A percentile compares a stretch with the other conserved stretches of the same genome.
These are phyloP conservation scores for Gobiocypris rarus DNA, from an alignment of 2,113 vertebrate genomes.

Conservation along the genomic window DNA sequence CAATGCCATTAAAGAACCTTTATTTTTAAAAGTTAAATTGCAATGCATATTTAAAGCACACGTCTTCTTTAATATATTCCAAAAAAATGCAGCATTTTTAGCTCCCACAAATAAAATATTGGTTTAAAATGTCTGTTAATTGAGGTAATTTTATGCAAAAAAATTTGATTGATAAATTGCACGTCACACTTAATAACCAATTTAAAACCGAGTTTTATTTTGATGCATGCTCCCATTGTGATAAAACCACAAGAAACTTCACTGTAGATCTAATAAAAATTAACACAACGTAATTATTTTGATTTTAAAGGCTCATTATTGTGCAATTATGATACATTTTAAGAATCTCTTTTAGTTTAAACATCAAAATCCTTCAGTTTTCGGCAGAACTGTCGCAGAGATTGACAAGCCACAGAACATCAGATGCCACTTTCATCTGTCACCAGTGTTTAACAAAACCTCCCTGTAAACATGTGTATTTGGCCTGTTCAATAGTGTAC, in stretches of 20 bases:
- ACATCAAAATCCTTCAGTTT: not conserved
- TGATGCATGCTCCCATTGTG: not conserved
- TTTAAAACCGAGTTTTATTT: not conserved
- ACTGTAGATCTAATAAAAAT: not conserved
- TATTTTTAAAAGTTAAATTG: not conserved
- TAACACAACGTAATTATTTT: no score
- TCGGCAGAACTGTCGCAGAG: not conserved
- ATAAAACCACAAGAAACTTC: not conserved
- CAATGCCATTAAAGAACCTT: no score
- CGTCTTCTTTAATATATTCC: not conserved
- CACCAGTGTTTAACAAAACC: not conserved
- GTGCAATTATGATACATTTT: not conserved
- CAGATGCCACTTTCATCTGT: not conserved
- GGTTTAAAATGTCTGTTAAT: not conserved
- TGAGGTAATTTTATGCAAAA: not conserved
- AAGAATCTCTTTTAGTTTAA: not conserved
- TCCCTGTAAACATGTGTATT: not conserved
- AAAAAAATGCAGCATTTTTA: not conserved
- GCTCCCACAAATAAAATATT: not conserved
- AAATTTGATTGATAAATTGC: not conserved
- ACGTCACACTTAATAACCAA: not conserved
- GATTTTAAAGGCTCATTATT: not conserved
- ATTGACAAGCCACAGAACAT: slow-evolving; percentile 6
- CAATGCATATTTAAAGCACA: not conserved
- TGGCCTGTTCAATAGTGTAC: not conserved